Base-by-base conservation (phyloP, 1,140 invertebrate species). In the Drosophila persimilis region DNA sequence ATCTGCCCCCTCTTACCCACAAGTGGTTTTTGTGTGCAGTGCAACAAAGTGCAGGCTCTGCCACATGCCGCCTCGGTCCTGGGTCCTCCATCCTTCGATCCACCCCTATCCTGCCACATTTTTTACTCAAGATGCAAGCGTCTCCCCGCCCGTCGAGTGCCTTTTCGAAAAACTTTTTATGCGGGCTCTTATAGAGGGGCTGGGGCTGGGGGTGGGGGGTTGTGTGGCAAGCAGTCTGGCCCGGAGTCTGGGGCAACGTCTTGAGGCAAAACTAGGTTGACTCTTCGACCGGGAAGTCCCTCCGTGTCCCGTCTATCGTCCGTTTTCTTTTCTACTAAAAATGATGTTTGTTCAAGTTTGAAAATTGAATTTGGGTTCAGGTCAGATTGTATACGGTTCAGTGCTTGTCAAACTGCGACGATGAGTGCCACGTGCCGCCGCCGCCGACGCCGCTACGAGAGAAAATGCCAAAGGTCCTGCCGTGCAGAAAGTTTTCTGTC, bases 241-340 rank as follows among this genome's bases (percentile, higher is more conserved):
- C 20, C 13, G 47, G 56, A 75, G 71, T 75, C 71, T 75, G 70
- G 60, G 22, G 45, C 35, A 46, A 59, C 41, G 59, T 78, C 70
- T 78, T 78, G 41, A 70, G 58, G 55, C 46, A 60, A 69, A 86
- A 88, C 78, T 88, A 71, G 83, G 78, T 86, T 88, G 81, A 58
- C 58, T 51, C 51, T 45, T 13, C 31, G 55, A 47, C 52, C 31
- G 31, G 3, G 9, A 8, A 31, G 8, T 31, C 8, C 8, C 31
- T 9, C 31, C 8, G 8, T 31, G 3, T 31, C 9, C 31, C 3
- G 31, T 11, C 31, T 35, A 1, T 3, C 35, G 35, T 13, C 35
- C 63, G 35, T 59, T 46, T 64, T 56, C 45, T 73, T 76, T 66
- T 63, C 22, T 35, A 46, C 45, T 74, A 46, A 72, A 75, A 80